Percentiles rank a stretch among this genome's conserved stretches.
These are phyloP conservation scores for Fissipunctia ypsillon DNA, from an alignment of 2,888 invertebrate species.

Conservation along the genomic window DNA sequence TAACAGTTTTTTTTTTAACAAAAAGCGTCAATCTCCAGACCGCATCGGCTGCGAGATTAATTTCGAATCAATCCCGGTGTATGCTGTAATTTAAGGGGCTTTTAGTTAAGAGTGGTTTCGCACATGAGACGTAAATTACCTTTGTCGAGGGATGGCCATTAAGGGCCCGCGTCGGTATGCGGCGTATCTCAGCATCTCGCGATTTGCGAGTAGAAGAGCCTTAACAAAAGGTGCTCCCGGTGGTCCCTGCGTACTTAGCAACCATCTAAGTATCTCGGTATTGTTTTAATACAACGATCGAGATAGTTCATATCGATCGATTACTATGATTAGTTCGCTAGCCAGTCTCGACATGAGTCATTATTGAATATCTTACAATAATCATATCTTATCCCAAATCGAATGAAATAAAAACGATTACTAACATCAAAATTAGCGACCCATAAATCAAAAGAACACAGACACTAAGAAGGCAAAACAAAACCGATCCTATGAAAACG, in stretches of 20 bases:
- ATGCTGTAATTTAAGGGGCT: conserved; percentile 88
- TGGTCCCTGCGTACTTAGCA: conserved; percentile 83
- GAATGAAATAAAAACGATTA: conserved; percentile 67
- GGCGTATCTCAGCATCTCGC: conserved; percentile 87
- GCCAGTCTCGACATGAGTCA: conserved; percentile 21
- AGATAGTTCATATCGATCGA: conserved; percentile 55
- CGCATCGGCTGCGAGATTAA: conserved; percentile 82
- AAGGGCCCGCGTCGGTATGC: conserved; percentile 86
- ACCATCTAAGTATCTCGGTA: conserved; percentile 78
- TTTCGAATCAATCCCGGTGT: conserved; percentile 87
- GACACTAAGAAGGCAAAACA: conserved; percentile 79
- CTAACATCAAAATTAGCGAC: conserved; percentile 75
- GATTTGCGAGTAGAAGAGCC: conserved; percentile 86
- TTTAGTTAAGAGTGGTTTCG: conserved; percentile 89
- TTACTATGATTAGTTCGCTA: conserved; percentile 49
- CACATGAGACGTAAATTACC: conserved; percentile 90
- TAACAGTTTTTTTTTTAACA: conserved; percentile 65
- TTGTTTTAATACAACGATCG: conserved; percentile 75
- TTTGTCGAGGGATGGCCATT: conserved; percentile 86
- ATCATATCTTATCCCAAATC: conserved; percentile 51
- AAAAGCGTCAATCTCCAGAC: conserved; percentile 75
- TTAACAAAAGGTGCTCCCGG: conserved; percentile 87
- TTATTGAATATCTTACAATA: conserved; percentile 52
- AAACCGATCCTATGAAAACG: conserved; percentile 82
- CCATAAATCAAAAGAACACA: conserved; percentile 79